A percentile compares a stretch with the other conserved stretches of the same genome.
Evolutionary conservation across 2,888 invertebrate species (phyloP).

Genomic region (Megalurothrips usitatus): DNA sequence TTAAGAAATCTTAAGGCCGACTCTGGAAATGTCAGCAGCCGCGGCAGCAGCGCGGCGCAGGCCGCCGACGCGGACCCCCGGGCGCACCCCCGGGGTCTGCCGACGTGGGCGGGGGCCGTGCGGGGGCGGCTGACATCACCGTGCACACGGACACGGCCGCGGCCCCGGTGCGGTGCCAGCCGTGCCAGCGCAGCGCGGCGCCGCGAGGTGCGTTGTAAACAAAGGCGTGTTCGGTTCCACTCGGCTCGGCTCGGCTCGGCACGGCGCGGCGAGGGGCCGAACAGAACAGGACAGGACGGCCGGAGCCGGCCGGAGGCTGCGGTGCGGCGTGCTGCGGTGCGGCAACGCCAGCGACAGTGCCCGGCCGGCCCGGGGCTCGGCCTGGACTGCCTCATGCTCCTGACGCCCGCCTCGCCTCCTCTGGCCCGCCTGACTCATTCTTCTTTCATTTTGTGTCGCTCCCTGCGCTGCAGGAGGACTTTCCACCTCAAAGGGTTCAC

Average conservation of each 20-base stretch:
- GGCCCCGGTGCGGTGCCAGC: background rate
- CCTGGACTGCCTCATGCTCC: background rate
- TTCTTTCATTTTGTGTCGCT: too few relatives aligned
- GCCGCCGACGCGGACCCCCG: too few relatives aligned
- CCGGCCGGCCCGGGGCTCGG: background rate
- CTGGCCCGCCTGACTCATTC: background rate
- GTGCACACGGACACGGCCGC: background rate
- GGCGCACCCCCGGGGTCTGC: too few relatives aligned
- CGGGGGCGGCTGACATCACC: too few relatives aligned
- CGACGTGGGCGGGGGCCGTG: too few relatives aligned
- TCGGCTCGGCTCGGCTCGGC: background rate
- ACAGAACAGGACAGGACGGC: background rate
- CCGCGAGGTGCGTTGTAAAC: constrained; percentile 35
- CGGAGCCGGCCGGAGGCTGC: background rate
- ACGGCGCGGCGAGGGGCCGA: background rate
- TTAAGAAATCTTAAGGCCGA: too few relatives aligned
- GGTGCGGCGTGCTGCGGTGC: background rate
- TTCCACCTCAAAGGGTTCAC: too few relatives aligned
- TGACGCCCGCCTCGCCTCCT: background rate
- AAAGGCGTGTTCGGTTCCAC: background rate
- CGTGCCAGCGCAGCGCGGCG: background rate
- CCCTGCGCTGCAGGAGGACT: too few relatives aligned
- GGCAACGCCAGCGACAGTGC: background rate
- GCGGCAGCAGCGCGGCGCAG: too few relatives aligned
- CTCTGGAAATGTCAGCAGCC: too few relatives aligned